Base-by-base conservation (phyloP, 1,140 invertebrate genomes). In the Calephelis virginiensis region DNA sequence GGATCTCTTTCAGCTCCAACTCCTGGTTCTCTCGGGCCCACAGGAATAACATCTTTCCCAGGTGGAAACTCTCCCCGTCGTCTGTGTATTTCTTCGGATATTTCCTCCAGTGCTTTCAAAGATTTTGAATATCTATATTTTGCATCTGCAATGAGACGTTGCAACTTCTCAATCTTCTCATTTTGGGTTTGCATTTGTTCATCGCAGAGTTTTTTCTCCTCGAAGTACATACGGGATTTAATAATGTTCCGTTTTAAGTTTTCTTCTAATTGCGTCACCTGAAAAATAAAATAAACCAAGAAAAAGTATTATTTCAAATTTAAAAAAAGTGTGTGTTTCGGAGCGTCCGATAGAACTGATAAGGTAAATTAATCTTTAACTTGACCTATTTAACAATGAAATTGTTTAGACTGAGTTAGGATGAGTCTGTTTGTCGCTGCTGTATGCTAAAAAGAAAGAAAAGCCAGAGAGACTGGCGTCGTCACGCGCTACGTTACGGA, bases 71-170 rank as follows among this genome's bases (percentile, higher is more conserved):
- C 85, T 5, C 86, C 89, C 10, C 86, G 67, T 6, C 94, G 91
- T 67, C 94, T 92, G 87, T 99, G 97, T 80, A 99, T 98, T 85
- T 98, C 97, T 90, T 98, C 97, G 70, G 97, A 98, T 72, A 99
- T 98, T 80, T 95, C 94, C 86, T 99, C 98, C 7, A 99, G 90
- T 74, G 96, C 96, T 76, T 95, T 94, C 28, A 99, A 89, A 0
- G 97, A 96, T 74, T 96, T 95, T 0, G 97, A 94, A 86, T 98
- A 98, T 13, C 95, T 94, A 72, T 93, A 92, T 88, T 99, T 99
- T 1, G 96, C 95, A 76, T 94, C 93, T 10, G 94, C 90, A 46
- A 99, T 96, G 46, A 94, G 94, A 65, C 92, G 93, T 85, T 98
- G 97, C 65, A 98, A 91, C 65, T 94, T 93, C 75, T 95, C 95